Conservation (phyloP, 2,888 invertebrate species). For the Rhabditoides inermis region DNA sequence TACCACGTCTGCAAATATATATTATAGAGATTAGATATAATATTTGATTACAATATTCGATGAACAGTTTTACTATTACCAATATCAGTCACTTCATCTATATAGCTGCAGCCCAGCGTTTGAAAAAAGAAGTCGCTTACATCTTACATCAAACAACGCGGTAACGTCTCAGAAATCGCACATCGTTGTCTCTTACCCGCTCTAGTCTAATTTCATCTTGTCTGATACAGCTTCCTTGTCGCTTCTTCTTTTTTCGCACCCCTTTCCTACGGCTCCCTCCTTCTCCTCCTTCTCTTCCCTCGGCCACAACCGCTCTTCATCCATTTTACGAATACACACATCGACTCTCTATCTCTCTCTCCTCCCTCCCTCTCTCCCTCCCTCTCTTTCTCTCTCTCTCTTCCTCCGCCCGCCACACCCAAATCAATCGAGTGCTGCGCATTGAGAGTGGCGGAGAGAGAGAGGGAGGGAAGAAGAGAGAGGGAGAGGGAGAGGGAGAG, state of each 20-base stretch:
- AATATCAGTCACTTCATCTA: too few relatives aligned
- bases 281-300: neutral
- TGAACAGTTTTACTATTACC: too few relatives aligned
- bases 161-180: too few relatives aligned
- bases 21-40: too few relatives aligned
- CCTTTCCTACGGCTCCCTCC: neutral
- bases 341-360: neutral
- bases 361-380: neutral
- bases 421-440: neutral
- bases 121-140: too few relatives aligned
- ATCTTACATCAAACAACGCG: too few relatives aligned
- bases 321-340: neutral
- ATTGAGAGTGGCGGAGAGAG: neutral
- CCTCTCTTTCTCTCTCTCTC: neutral
- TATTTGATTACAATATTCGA: too few relatives aligned
- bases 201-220: neutral
- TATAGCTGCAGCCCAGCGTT: too few relatives aligned
- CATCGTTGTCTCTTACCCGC: neutral
- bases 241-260: neutral
- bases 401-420: neutral
- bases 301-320: neutral
- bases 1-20: slow-evolving; percentile 44
- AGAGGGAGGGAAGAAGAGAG: neutral
- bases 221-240: neutral
- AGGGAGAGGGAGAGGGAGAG: neutral